These are phyloP conservation scores for Carduelis carduelis DNA, from an alignment of 2,797 vertebrate species.

Conservation along the genomic window DNA sequence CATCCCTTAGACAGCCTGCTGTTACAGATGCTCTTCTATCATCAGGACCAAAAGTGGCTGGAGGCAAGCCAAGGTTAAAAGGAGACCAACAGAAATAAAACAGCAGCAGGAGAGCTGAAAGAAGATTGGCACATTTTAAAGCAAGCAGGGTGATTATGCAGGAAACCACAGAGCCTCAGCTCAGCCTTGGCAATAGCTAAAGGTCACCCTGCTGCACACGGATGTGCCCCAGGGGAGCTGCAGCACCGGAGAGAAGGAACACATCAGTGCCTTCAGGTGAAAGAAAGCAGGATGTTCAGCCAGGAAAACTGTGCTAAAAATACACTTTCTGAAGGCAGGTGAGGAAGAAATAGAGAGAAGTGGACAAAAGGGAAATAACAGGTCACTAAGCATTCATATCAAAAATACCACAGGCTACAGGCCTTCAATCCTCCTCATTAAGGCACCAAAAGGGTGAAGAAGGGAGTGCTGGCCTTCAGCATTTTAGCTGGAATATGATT, in stretches of 20 bases:
- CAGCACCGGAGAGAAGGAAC: background rate
- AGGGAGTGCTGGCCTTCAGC: background rate
- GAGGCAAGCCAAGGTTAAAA: constrained; percentile 51
- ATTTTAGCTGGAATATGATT: background rate
- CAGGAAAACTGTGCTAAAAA: background rate
- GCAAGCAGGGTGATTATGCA: background rate
- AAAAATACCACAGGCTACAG: background rate
- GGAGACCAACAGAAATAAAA: constrained; percentile 32
- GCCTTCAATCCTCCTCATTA: background rate
- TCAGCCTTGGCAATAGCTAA: background rate
- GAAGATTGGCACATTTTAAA: constrained; percentile 8
- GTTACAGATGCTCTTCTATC: background rate
- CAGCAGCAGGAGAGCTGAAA: background rate
- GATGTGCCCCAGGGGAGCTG: background rate
- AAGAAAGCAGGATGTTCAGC: background rate
- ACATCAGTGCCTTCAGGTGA: background rate
- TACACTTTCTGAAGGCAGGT: background rate
- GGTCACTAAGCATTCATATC: background rate
- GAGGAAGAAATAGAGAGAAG: background rate
- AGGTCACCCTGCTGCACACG: background rate
- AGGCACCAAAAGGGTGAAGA: background rate
- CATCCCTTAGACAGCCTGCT: background rate
- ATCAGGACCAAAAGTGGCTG: background rate
- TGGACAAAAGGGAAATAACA: background rate
- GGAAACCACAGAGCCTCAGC: background rate